Conservation (phyloP, 2,797 vertebrate genomes). For the Ctenosaura bakeri region DNA sequence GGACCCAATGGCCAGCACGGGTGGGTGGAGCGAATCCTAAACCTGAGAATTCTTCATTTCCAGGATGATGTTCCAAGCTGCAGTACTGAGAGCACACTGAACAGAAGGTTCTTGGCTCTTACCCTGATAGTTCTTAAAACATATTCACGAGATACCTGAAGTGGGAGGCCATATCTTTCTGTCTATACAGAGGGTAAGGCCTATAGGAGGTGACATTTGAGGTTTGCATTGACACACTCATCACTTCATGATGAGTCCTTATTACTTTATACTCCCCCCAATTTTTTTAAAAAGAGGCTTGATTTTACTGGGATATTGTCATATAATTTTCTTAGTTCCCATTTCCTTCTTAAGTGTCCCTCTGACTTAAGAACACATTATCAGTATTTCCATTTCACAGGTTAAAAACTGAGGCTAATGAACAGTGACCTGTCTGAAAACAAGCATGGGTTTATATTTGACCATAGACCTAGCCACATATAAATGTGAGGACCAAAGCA, state of each 20-base stretch:
- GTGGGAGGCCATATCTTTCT: neutral
- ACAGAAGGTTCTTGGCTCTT: no score
- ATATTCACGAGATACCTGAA: neutral
- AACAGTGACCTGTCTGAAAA: neutral
- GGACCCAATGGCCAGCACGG: neutral
- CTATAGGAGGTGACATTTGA: neutral
- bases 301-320: neutral
- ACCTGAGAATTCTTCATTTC: neutral
- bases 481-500: neutral
- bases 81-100: neutral
- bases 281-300: neutral
- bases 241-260: neutral
- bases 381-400: constrained; percentile 34
- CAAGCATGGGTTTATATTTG: constrained; percentile 3
- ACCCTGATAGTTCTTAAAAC: neutral
- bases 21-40: neutral
- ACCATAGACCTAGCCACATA: neutral
- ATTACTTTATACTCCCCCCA: no score
- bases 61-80: neutral
- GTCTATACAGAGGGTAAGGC: neutral
- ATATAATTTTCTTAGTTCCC: neutral
- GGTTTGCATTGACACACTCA: neutral
- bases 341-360: neutral
- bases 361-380: neutral
- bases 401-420: constrained; percentile 19